These are phyloP conservation scores for Platyscapa corneri DNA, from an alignment of 1,140 invertebrate species.

Conservation along the genomic window DNA sequence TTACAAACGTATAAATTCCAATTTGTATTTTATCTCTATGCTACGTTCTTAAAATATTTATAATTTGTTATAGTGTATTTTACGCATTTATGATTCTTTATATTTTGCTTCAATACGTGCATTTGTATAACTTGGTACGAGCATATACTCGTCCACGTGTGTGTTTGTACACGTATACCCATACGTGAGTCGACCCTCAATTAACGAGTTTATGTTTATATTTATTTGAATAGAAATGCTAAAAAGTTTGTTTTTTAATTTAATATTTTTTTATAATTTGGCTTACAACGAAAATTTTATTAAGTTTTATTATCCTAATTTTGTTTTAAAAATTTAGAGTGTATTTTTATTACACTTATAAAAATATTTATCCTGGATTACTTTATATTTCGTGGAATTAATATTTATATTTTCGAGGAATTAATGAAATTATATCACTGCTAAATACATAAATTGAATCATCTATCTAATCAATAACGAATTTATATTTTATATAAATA, in stretches of 20 bases:
- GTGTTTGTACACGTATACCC: too few relatives aligned
- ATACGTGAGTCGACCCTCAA: slow-evolving; percentile 24
- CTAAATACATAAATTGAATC: slow-evolving; percentile 32
- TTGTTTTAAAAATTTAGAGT: slow-evolving; percentile 35
- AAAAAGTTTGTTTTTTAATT: slow-evolving; percentile 15
- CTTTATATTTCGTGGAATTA: slow-evolving; percentile 2
- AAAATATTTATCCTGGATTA: slow-evolving; percentile 47
- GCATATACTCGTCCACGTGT: background rate
- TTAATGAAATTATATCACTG: background rate
- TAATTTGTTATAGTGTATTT: background rate
- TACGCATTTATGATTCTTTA: background rate
- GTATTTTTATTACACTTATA: slow-evolving; percentile 47
- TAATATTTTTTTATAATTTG: background rate
- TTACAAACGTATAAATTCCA: slow-evolving; percentile 42
- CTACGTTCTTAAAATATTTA: background rate
- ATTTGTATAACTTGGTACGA: background rate
- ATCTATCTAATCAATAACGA: slow-evolving; percentile 32
- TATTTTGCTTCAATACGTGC: too few relatives aligned
- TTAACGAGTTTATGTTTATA: slow-evolving; percentile 33
- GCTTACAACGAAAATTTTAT: background rate
- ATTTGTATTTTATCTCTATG: slow-evolving; percentile 18
- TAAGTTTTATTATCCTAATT: slow-evolving; percentile 8
- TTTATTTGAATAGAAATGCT: slow-evolving; percentile 5
- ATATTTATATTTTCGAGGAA: background rate
- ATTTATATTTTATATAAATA: slow-evolving; percentile 41